These are phyloP conservation scores for Spinus olivaceus DNA, from an alignment of 2,797 vertebrate species.

Conservation along the genomic window DNA sequence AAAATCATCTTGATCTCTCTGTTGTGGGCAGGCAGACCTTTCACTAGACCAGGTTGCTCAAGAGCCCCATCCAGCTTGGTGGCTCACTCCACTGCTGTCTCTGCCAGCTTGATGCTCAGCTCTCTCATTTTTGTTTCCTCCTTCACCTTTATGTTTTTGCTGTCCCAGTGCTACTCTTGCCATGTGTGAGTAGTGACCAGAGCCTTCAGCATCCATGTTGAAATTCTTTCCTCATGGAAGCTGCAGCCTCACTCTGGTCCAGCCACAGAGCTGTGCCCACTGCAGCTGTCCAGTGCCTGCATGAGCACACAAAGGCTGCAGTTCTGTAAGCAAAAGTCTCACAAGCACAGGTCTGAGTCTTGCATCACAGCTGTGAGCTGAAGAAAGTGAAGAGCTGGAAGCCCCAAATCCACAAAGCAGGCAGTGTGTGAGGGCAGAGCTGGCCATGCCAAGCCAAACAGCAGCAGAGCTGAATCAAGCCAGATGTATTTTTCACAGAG, in stretches of 20 bases:
- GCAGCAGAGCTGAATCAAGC: background rate
- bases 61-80: background rate
- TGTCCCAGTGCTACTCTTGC: background rate
- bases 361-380: background rate
- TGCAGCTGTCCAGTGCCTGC: background rate
- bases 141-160: background rate
- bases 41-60: background rate
- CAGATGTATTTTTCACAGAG: background rate
- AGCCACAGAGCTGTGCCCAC: rapidly evolving
- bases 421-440: background rate
- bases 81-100: background rate
- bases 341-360: background rate
- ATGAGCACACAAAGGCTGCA: background rate
- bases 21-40: background rate
- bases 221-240: background rate
- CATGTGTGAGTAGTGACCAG: background rate
- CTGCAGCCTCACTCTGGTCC: rapidly evolving
- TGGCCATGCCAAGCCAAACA: background rate
- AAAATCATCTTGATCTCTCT: background rate
- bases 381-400: background rate
- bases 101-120: background rate
- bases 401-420: background rate
- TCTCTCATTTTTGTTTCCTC: background rate
- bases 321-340: background rate
- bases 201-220: background rate